phyloP scores from a whole-genome alignment of 2,888 invertebrate genomes.

The Chloroclystis v-ata region DNA sequence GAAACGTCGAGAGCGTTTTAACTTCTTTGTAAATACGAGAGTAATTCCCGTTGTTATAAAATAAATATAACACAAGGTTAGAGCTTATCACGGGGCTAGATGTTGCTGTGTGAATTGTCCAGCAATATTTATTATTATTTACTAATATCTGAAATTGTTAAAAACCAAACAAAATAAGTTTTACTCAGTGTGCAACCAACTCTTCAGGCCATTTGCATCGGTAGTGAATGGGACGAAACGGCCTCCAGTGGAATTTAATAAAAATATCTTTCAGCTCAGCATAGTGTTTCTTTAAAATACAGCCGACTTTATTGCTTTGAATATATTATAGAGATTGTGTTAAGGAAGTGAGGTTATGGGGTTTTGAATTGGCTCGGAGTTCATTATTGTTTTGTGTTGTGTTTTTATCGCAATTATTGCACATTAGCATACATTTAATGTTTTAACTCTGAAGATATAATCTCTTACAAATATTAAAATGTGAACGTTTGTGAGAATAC shows the following conservation, averaged over 20 bases:
- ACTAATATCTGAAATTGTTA: too few species aligned
- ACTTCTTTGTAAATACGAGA: too few species aligned
- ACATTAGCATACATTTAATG: not conserved
- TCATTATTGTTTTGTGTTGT: conserved; percentile 6
- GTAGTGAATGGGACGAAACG: conserved; percentile 61
- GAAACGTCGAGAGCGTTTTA: too few species aligned
- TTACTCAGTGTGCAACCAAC: conserved; percentile 12
- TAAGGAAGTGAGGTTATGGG: conserved; percentile 18
- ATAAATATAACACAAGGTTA: too few species aligned
- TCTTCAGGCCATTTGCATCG: conserved; percentile 60
- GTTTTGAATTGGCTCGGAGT: conserved; percentile 17
- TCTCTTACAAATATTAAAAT: too few species aligned
- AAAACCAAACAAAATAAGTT: not conserved
- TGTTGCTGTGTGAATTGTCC: too few species aligned
- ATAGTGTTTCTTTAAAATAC: conserved; percentile 62
- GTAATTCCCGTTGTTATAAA: too few species aligned
- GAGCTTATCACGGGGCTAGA: too few species aligned
- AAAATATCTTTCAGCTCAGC: conserved; percentile 64
- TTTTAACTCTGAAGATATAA: too few species aligned
- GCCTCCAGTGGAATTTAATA: conserved; percentile 73
- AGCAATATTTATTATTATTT: too few species aligned
- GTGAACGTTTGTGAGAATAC: too few species aligned
- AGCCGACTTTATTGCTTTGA: conserved; percentile 43
- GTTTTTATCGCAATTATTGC: conserved; percentile 1
- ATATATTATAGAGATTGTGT: conserved; percentile 32